Conservation (phyloP, 1,140 invertebrate species). For the Lucilia sericata region DNA sequence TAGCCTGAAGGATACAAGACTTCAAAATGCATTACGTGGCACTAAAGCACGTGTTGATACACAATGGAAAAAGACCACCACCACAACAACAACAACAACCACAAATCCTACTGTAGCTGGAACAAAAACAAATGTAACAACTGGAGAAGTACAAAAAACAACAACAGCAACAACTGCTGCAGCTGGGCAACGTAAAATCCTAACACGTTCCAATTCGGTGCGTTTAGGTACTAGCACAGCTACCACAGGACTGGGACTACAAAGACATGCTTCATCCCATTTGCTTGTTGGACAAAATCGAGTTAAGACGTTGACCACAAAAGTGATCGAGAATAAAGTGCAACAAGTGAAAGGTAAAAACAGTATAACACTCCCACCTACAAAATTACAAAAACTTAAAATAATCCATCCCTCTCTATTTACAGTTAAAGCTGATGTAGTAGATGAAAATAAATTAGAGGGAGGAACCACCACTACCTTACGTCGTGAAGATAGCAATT, state of each 20-base stretch:
- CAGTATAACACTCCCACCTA: background rate
- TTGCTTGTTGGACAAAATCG: slow-evolving; percentile 40
- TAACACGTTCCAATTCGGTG: slow-evolving; percentile 60
- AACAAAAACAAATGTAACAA: slow-evolving; percentile 22
- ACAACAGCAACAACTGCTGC: background rate
- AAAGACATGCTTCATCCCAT: slow-evolving; percentile 45
- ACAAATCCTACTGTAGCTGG: slow-evolving; percentile 42
- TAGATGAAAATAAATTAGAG: slow-evolving; percentile 31
- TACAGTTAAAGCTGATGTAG: slow-evolving; percentile 4
- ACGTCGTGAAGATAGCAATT: slow-evolving; percentile 63
- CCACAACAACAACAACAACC: slow-evolving; percentile 47
- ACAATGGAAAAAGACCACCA: slow-evolving; percentile 62
- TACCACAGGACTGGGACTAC: slow-evolving; percentile 12
- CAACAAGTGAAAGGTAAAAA: slow-evolving; percentile 46
- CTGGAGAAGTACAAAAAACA: slow-evolving; percentile 28
- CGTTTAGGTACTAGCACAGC: slow-evolving; percentile 46
- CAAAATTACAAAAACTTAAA: too few species aligned
- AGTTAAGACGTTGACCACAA: slow-evolving; percentile 50
- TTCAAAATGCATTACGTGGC: slow-evolving; percentile 55
- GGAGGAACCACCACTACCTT: slow-evolving; percentile 44
- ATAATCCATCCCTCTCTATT: background rate
- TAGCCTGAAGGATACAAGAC: slow-evolving; percentile 58
- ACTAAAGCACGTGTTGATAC: slow-evolving; percentile 64
- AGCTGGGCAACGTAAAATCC: slow-evolving; percentile 41
- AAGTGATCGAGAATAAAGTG: slow-evolving; percentile 50